Evolutionary conservation across 2,888 invertebrate genomes (phyloP), one percentile per base, ranked within the genome.

Genomic region (Macropis europaea): DNA sequence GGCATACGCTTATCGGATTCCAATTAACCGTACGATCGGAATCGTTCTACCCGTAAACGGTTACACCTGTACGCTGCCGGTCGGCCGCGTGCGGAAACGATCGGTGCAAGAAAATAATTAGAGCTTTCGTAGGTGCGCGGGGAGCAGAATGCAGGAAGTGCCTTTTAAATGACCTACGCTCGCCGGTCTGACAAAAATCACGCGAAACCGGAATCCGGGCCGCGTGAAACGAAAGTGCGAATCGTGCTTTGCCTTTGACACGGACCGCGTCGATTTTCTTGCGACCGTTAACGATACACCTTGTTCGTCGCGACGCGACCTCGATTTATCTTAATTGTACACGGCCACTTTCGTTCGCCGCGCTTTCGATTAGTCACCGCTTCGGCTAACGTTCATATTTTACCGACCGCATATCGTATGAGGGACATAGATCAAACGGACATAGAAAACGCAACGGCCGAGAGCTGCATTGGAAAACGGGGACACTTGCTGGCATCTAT

Each of bases 31-130:
- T 24, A 59, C 69, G 54, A 70, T 67, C 67, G 52, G n/a, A n/a
- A 53, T 11, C 53, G 48, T 48, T 60, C 68, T 54, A 60, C 60
- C 60, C 68, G 70, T 60, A 67, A 67, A 68, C 61, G 71, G 79
- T 78, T 77, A 74, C 77, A 75, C 78, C 79, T 77, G 75, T 74
- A 67, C 15, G 34, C n/a, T n/a, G n/a, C n/a, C 43, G 43, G 52
- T 53, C 57, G 60, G 59, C 40, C 42, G n/a, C 66, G 74, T 59
- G 57, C 77, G 77, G 77, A 77, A 73, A 71, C 50, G 71, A 53
- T 78, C 78, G 59, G 70, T 74, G 78, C 79, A 77, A 77, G 77
- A 78, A n/a, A 77, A 77, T 77, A 77, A 77, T 77, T 77, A 77
- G 77, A 77, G 77, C 79, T 78, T 77, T 78, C 71, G 78, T 63